Evolutionary conservation across 2,113 vertebrate species (phyloP).

Genomic region (Colius striatus): DNA sequence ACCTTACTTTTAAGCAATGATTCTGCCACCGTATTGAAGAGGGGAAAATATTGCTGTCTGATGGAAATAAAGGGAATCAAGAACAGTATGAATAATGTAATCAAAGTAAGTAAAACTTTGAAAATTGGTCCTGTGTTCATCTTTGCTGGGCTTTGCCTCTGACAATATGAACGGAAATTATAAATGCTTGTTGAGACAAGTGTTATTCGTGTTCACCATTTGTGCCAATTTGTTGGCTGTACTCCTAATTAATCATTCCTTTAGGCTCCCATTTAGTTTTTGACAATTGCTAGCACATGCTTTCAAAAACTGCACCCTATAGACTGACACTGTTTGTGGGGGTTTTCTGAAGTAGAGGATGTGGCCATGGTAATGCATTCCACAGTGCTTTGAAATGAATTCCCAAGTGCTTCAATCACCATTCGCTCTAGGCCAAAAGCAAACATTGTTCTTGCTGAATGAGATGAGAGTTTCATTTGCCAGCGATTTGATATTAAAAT

Average conservation of each 20-base stretch:
- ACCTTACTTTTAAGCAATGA: not conserved
- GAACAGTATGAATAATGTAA: not conserved
- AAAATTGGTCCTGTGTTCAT: not conserved
- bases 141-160: not conserved
- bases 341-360: not conserved
- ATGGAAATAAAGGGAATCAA: not conserved
- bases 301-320: not conserved
- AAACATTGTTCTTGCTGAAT: conserved; percentile 38
- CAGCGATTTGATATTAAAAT: not conserved
- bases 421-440: conserved; percentile 10
- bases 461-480: conserved; percentile 31
- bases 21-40: not conserved
- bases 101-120: not conserved
- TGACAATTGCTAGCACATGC: not conserved
- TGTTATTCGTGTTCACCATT: conserved; percentile 15
- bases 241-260: conserved; percentile 57
- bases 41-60: not conserved
- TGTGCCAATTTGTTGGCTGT: conserved; percentile 25
- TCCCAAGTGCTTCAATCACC: conserved; percentile 34
- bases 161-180: not conserved
- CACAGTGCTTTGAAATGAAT: conserved; percentile 44
- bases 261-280: conserved; percentile 9
- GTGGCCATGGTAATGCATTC: not conserved
- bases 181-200: not conserved
- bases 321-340: not conserved